A percentile compares a stretch with the other conserved stretches of the same genome.
Conservation (phyloP, 2,797 vertebrate species). For the Smutsia gigantea region DNA sequence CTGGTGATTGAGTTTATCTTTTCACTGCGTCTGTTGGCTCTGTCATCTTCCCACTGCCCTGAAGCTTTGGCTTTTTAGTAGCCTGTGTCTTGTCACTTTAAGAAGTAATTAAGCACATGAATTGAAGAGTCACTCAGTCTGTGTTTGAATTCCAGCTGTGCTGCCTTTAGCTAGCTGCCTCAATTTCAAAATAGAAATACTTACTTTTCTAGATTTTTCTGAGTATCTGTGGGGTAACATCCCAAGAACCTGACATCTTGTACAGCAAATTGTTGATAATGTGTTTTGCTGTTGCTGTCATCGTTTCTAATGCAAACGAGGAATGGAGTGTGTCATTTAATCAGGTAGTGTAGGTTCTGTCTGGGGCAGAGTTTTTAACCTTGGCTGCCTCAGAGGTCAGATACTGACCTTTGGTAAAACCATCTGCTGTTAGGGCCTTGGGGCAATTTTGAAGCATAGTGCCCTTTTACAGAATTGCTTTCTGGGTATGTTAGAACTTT, state of each 20-base stretch:
- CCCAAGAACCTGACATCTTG: not conserved
- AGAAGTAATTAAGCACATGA: not conserved
- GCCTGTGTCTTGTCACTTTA: not conserved
- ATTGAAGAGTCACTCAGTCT: not conserved
- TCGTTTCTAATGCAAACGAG: slow-evolving; percentile 7
- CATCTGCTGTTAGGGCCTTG: not conserved
- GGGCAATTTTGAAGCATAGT: not conserved
- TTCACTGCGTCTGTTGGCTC: not conserved
- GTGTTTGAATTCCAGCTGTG: slow-evolving; percentile 9
- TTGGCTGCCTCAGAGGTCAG: not conserved
- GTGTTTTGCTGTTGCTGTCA: slow-evolving; percentile 3
- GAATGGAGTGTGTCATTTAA: not conserved
- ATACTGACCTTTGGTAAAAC: slow-evolving; percentile 21
- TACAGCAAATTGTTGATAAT: slow-evolving; percentile 21
- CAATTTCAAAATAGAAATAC: slow-evolving; percentile 47
- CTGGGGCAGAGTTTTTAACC: not conserved
- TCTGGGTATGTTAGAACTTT: not conserved
- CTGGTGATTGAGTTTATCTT: not conserved
- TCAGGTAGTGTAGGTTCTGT: not conserved
- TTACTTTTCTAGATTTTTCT: slow-evolving; percentile 1
- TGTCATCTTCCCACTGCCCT: not conserved
- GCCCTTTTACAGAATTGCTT: slow-evolving; percentile 2
- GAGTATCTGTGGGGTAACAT: not conserved
- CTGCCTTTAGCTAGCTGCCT: slow-evolving; percentile 26
- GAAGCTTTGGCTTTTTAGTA: not conserved